Evolutionary conservation across 2,888 invertebrate genomes (phyloP), one percentile per base, ranked within the genome.

Genomic region (Cosmopolites sordidus): DNA sequence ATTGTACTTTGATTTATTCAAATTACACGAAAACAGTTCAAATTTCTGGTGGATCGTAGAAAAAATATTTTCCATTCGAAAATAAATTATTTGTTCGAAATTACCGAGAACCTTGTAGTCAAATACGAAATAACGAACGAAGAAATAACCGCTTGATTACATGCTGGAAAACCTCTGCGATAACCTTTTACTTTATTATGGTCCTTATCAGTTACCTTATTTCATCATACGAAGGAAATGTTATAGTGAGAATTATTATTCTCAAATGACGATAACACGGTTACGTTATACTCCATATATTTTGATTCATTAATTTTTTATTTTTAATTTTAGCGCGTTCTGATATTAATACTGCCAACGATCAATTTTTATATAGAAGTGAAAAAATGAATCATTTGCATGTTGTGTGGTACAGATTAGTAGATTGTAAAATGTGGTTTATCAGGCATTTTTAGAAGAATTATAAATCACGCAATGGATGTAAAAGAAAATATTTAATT

Each of bases 131-230:
- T 48, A 52, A 49, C 38, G 41, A 43, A 51, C 42, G 40, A 48
- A 55, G 51, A 52, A 53, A 49, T 46, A 50, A 16, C 27, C 33
- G 39, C 18, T 27, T 42, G 42, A 48, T 41, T 29, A 16, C 42
- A 42, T 12, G 14, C 27, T 48, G 57, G 54, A 48, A 48, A 55
- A 57, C 57, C 57, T 54, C 48, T 57, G 41, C 22, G 57, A 57
- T 57, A 57, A 57, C 57, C 57, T 57, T 56, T 54, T 27, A 33
- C 16, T 50, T 29, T 43, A 43, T 50, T 54, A 54, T 48, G 38
- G 22, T 50, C 50, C 41, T 57, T 57, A 57, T 57, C 57, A 22
- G 48, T 54, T 57, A 57, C 57, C 57, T 57, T 57, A 57, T 57
- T 57, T 57, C 57, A 57, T 57, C 57, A 57, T 51, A 39, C 48